phyloP scores from a whole-genome alignment of 1,140 invertebrate genomes.

The Ostrea denselamellosa region DNA sequence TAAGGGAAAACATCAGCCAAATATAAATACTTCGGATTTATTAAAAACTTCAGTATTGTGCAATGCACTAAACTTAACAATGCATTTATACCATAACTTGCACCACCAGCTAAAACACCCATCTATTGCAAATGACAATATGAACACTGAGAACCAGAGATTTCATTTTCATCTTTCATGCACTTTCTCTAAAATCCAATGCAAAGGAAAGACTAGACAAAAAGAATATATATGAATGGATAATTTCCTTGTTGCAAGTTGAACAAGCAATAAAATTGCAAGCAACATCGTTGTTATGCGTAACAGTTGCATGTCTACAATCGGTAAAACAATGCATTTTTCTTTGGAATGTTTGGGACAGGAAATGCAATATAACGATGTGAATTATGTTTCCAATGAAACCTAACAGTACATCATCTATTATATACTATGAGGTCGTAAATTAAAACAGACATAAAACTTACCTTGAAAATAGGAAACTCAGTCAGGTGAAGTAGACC shows the following conservation, averaged over 20 bases:
- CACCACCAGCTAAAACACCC: too few relatives aligned
- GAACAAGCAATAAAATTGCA: constrained; percentile 28
- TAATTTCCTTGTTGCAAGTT: not conserved
- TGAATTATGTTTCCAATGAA: not conserved
- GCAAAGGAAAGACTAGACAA: too few relatives aligned
- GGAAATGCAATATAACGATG: constrained; percentile 15
- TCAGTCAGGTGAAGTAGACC: constrained; percentile 10
- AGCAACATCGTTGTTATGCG: not conserved
- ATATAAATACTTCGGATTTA: too few relatives aligned
- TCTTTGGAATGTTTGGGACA: not conserved
- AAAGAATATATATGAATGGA: not conserved
- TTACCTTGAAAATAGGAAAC: not conserved
- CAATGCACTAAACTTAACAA: too few relatives aligned
- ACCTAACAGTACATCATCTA: not conserved
- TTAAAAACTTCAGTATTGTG: too few relatives aligned
- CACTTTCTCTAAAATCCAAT: constrained; percentile 12
- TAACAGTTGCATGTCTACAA: not conserved
- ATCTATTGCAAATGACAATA: too few relatives aligned
- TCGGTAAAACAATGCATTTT: not conserved
- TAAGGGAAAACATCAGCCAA: too few relatives aligned
- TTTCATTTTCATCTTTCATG: not conserved
- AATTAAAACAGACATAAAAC: not conserved
- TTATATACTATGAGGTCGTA: not conserved
- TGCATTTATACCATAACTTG: too few relatives aligned
- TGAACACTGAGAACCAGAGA: too few relatives aligned